Evolutionary conservation across 2,113 vertebrate species (phyloP), one percentile per base, ranked within the genome.

Genomic region (Datnioides undecimradiatus): DNA sequence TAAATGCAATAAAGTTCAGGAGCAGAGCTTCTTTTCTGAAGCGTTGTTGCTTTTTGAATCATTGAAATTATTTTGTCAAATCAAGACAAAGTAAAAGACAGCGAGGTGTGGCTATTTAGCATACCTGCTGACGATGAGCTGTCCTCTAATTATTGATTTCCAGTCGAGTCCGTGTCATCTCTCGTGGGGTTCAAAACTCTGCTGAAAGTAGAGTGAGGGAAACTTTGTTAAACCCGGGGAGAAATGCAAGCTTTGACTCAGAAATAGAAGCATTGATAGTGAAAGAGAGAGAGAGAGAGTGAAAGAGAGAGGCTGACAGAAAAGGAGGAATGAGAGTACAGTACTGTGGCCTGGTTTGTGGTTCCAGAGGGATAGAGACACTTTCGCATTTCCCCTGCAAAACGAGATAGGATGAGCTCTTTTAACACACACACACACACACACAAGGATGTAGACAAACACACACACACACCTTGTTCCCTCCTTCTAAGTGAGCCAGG

Each of bases 321-420:
- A 67, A 43, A 41, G 59, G 60, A 62, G 67, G 64, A 85, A 74
- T 72, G 80, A 85, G 82, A 81, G 86, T 77, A 83, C 54, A 73
- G 77, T 51, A 58, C 78, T 76, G 82, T 91, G 93, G 86, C 90
- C 92, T 94, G 92, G 90, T 91, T 94, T 93, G 85, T 78, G 89
- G 85, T 79, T 91, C 93, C 91, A 84, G 66, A 73, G 91, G 91
- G 93, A 93, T 58, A 69, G 48, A 83, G 83, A 87, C 86, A 87
- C 72, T 78, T 84, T 85, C 29, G 40, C 66, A 81, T 91, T 90
- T 82, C 71, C 73, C 76, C 83, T 85, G 89, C 88, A 90, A 90
- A 90, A 86, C 41, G 76, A 85, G 86, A 92, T 82, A 84, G 84
- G 80, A 85, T 81, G 82, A 82, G 74, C 78, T 73, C 68, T 87